Conservation (phyloP, 2,888 invertebrate species). For the Bombylius major region DNA sequence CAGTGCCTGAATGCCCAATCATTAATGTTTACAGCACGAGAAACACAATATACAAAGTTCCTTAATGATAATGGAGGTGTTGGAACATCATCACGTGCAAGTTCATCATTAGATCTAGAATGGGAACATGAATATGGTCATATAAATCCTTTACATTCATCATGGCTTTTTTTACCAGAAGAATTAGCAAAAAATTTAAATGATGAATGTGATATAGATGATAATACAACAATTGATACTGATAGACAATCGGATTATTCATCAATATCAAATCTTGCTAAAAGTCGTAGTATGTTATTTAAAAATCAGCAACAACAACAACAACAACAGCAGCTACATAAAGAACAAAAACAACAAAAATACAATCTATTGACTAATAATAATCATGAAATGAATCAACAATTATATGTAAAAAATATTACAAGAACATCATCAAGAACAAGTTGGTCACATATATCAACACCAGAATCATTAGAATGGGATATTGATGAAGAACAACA, state of each 20-base stretch:
- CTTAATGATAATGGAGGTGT: conserved; percentile 12
- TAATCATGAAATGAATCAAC: neutral
- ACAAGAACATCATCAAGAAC: conserved; percentile 34
- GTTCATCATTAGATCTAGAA: conserved; percentile 51
- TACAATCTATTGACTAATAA: neutral
- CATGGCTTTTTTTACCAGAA: conserved; percentile 11
- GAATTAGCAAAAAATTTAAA: conserved; percentile 3
- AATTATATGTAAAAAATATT: conserved; percentile 8
- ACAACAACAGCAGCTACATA: neutral
- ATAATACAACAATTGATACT: neutral
- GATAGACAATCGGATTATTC: neutral
- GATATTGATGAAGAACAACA: conserved; percentile 44
- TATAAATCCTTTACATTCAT: conserved; percentile 1
- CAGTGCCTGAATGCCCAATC: conserved; percentile 47
- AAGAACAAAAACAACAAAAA: too few relatives aligned
- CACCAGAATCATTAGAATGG: conserved; percentile 57
- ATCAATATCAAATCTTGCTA: neutral
- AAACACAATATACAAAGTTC: conserved; percentile 20
- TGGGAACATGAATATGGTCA: conserved; percentile 52
- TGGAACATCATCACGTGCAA: conserved; percentile 45
- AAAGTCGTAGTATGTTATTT: neutral
- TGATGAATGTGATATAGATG: conserved; percentile 5
- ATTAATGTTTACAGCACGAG: conserved; percentile 33
- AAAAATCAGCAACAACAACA: neutral
- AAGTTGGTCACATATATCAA: conserved; percentile 49